Evolutionary conservation across 2,113 vertebrate genomes (phyloP), one percentile per base, ranked within the genome.

Genomic region (Progne subis): DNA sequence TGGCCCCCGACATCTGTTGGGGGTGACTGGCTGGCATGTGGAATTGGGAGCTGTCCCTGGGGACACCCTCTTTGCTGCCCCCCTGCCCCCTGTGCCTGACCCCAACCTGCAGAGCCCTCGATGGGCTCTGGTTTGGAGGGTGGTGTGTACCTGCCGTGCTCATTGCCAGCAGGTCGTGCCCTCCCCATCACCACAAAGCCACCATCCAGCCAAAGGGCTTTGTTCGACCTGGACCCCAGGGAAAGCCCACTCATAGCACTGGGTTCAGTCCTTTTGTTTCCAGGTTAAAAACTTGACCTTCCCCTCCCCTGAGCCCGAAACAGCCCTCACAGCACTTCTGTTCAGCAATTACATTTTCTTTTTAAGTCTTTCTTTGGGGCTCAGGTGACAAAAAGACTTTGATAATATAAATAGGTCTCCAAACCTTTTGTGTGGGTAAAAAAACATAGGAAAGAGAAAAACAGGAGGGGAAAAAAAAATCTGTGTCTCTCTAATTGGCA

Each of bases 241-340:
- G 94, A 96, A 94, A 91, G 47, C 50, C 82, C 37, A 29, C 89
- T 88, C 68, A 20, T 50, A 88, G 67, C 3, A 1, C 1, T 76
- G 83, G 69, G 82, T 43, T 84, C 76, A 49, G 57, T 65, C 61
- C 88, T 95, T 96, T 95, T 96, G 90, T 96, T 93, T 49, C 72
- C 76, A 82, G 92, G 88, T 95, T 96, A 94, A 96, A 96, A 96
- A 93, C 94, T 84, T 94, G 90, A 96, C 90, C 95, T 96, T 93
- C 65, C 37, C 90, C 80, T 95, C 92, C 86, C 80, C 69, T 60
- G 64, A 92, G 92, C 44, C 86, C 11, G 6, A 81, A 86, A 86
- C 9, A 7, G 82, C 69, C 57, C 69, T 88, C 13, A 1, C 46
- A 92, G 82, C 61, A 74, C 92, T 96, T 95, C 92, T 95, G 93